Evolutionary conservation across 92 coral and sea anemone genomes (phyloP).

Genomic region (Umimayanthus kanabou): DNA sequence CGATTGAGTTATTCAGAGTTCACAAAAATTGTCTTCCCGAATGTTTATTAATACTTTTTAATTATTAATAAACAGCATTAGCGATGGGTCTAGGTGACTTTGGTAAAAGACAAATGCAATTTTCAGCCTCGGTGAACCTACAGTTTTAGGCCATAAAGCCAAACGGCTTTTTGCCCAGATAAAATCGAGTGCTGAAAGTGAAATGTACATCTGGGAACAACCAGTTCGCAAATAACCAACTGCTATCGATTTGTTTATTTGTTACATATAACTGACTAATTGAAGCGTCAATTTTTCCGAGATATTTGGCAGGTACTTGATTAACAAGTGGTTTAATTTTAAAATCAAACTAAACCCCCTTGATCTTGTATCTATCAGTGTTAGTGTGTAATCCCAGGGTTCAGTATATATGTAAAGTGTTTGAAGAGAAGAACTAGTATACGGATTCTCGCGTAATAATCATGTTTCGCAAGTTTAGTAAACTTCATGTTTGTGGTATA

Average conservation of each 20-base stretch:
- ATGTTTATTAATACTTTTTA: no score
- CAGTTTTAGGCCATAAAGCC: background rate
- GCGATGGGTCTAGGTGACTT: background rate
- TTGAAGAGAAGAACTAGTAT: no score
- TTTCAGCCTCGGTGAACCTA: background rate
- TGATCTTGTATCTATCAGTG: background rate
- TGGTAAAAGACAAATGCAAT: background rate
- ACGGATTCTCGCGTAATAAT: background rate
- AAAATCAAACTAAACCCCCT: background rate
- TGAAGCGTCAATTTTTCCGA: background rate
- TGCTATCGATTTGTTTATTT: background rate
- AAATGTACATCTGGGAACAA: background rate
- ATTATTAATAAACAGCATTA: background rate
- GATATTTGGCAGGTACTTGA: background rate
- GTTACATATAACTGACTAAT: conserved; percentile 3
- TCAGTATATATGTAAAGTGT: background rate
- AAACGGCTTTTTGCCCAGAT: background rate
- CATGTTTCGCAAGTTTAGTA: background rate
- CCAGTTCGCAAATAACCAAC: background rate
- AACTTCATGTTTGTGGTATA: background rate
- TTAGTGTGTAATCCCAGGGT: no score
- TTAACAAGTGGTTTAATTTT: background rate
- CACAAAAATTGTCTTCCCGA: background rate
- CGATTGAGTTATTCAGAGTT: background rate
- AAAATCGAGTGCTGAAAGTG: no score